phyloP scores from a whole-genome alignment of 2,113 vertebrate species.

The Sander vitreus region DNA sequence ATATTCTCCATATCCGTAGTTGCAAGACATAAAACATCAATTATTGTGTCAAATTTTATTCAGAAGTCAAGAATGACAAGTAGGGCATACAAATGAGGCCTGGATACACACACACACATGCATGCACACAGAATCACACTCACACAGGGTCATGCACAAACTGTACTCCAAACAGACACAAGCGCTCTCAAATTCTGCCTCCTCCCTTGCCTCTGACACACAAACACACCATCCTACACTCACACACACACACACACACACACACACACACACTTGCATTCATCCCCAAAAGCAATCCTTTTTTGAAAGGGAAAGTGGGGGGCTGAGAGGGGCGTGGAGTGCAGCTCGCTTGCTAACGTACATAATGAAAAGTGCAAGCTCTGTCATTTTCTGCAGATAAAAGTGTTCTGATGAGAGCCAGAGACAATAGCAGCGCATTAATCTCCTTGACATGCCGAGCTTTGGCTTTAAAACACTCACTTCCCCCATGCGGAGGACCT shows the following conservation, averaged over 20 bases:
- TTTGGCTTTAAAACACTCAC: conserved; percentile 73
- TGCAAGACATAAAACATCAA: conserved; percentile 67
- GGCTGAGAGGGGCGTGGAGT: conserved; percentile 20
- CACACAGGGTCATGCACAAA: background rate
- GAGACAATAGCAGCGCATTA: conserved; percentile 84
- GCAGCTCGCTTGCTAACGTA: conserved; percentile 66
- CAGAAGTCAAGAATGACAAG: conserved; percentile 57
- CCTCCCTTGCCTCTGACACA: conserved; percentile 11
- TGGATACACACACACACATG: background rate
- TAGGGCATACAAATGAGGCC: conserved; percentile 54
- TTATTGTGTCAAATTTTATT: conserved; percentile 67
- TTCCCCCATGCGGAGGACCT: conserved; percentile 55
- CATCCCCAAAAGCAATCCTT: conserved; percentile 49
- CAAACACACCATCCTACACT: conserved; percentile 6
- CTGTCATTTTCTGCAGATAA: conserved; percentile 84
- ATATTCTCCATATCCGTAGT: conserved; percentile 63
- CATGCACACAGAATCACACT: background rate
- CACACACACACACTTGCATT: conserved; percentile 23
- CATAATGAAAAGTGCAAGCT: conserved; percentile 86
- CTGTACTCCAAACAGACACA: background rate
- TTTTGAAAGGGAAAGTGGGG: conserved; percentile 35
- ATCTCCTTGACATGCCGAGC: conserved; percentile 80
- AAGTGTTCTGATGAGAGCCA: conserved; percentile 82
- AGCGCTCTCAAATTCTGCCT: too few relatives aligned
- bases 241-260: conserved; percentile 29